Evolutionary conservation across 2,113 vertebrate species (phyloP).

Genomic region (Siniperca chuatsi): DNA sequence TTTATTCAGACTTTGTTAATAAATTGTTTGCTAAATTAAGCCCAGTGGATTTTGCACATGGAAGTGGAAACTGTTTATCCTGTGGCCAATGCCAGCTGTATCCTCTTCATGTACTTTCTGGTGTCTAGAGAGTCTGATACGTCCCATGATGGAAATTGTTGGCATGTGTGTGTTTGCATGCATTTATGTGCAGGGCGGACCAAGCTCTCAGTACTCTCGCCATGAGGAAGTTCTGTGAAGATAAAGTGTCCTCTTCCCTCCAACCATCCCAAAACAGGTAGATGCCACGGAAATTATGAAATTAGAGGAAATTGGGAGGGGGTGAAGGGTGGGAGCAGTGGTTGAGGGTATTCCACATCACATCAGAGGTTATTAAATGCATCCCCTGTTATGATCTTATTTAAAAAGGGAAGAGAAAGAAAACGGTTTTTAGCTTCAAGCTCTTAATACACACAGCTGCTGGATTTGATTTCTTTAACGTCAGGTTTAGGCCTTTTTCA

Average conservation of each 20-base stretch:
- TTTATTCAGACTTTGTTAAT: conserved; percentile 53
- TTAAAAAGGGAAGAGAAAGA: not conserved
- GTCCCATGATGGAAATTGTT: conserved; percentile 70
- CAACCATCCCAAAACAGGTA: conserved; percentile 95
- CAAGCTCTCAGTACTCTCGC: conserved; percentile 93
- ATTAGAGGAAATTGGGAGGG: not conserved
- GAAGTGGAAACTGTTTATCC: conserved; percentile 68
- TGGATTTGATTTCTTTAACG: no score
- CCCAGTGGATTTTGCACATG: conserved; percentile 53
- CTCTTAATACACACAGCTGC: no score
- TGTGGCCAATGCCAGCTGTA: conserved; percentile 74
- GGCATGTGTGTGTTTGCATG: conserved; percentile 40
- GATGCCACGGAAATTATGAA: conserved; percentile 3
- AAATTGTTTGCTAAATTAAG: conserved; percentile 62
- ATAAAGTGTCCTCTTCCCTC: conserved; percentile 91
- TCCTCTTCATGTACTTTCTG: conserved; percentile 74
- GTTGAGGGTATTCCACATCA: conserved; percentile 10
- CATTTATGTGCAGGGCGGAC: conserved; percentile 86
- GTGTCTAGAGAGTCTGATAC: conserved; percentile 58
- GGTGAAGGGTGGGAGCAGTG: not conserved
- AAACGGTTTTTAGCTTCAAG: not conserved
- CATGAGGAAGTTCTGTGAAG: conserved; percentile 96
- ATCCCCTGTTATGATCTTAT: not conserved
- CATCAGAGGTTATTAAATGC: conserved; percentile 19
- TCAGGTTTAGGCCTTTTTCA: not conserved